Evolutionary conservation across 2,888 invertebrate species (phyloP), one percentile per base, ranked within the genome.

Genomic region (Erebia epiphron): DNA sequence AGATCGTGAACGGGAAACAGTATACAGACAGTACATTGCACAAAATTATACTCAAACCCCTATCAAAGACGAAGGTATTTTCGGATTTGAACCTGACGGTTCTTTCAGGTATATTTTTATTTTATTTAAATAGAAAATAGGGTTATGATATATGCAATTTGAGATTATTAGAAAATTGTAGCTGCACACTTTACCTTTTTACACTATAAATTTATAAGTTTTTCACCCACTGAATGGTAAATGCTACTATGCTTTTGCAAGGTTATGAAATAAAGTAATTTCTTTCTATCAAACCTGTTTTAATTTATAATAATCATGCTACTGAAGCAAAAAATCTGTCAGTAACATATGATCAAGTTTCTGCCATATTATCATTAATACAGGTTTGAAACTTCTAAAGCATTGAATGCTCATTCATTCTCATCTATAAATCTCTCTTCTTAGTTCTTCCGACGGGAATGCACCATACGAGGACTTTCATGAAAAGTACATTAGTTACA

Each of bases 391-490:
- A 67, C 54, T 10, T 61, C 50, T 57, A 46, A 58, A 52, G 14
- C 60, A 66, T 66, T 46, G 41, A 70, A 57, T 81, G 83, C 89
- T 88, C 82, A 83, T 84, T 82, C 85, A 86, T 86, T 83, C 85
- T 86, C 87, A 88, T 87, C 79, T 86, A 86, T 87, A 82, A 85
- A 79, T 85, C 89, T 91, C 86, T 92, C 90, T 92, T 89, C 89
- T 86, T 94, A 94, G 94, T 92, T 94, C 94, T 87, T 93, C 94
- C 83, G 93, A 93, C 86, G 92, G 93, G 73, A 93, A 92, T 91
- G 92, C 88, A 85, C 90, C 94, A 83, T 95, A 95, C 83, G 95
- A 97, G 93, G 97, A 96, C 86, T 97, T 97, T 88, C 97, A 97
- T 87, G 97, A 97, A 92, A 96, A 96, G 87, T 94, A 96, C 82